Base-by-base conservation (phyloP, 2,888 invertebrate species). In the Phanerotoma sp. region DNA sequence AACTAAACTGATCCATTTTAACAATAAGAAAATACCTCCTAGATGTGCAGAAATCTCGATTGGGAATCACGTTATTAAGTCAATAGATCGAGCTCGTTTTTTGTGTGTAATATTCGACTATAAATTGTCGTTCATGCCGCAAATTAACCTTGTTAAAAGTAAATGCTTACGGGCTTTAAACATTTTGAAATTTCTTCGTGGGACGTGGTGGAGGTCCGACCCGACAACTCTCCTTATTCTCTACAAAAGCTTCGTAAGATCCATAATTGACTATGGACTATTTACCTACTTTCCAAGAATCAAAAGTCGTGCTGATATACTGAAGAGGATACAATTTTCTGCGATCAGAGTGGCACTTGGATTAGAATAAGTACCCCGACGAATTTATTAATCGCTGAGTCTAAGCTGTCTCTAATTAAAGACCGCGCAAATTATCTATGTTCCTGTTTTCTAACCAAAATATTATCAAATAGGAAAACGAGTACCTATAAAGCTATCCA, bases 191-290 rank as follows among this genome's bases (percentile, higher is more conserved):
- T 51, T 15, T 42, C 16, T 51, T 10, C 6, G 51, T 1, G 51
- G 57, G 4, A 47, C 51, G 11, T 54, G 54, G 41, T 54, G 54
- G 57, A 54, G 57, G 10, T 42, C 54, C 13, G n/a, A 22, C 18
- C 18, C 45, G 4, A 5, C 5, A 20, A 41, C 41, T 7, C n/a
- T 20, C 5, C n/a, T 41, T 6, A 7, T 41, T 7, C n/a, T 20
- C n/a, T 4, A 41, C 20, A 41, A 41, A 20, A 41, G 41, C 20
- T 41, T 5, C 7, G 41, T 41, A 18, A 13, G 41, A 20, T 41
- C 41, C 5, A 20, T 41, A 7, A 20, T 41, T 18, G 41, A 41
- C n/a, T 41, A 41, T 15, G 41, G 41, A 1, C 5, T 5, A 6
- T 41, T 18, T 11, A 21, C 16, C 16, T 41, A 2, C 20, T 15